Evolutionary conservation across 2,888 invertebrate genomes (phyloP).

Genomic region (Lacanobia oleracea): DNA sequence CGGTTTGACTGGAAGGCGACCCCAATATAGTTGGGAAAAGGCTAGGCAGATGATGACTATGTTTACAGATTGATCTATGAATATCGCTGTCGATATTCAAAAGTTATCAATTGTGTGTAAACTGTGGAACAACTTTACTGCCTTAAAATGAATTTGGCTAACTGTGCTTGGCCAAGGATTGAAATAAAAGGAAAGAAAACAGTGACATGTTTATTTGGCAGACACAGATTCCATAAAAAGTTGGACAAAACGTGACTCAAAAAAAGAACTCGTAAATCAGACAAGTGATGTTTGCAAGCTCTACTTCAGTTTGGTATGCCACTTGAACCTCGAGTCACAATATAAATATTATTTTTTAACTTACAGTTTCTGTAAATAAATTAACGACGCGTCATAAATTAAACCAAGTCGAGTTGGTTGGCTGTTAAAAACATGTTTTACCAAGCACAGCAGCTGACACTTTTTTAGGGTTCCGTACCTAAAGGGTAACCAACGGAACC

Average conservation of each 20-base stretch:
- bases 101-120: no score
- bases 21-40: no score
- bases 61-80: no score
- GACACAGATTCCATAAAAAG: background rate
- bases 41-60: no score
- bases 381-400: background rate
- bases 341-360: no score
- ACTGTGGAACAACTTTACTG: background rate
- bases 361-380: background rate
- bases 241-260: slow-evolving; percentile 6
- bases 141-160: background rate
- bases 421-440: background rate
- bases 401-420: background rate
- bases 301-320: slow-evolving; percentile 1
- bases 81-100: no score
- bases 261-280: background rate
- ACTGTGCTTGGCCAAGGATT: background rate
- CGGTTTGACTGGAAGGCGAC: no score
- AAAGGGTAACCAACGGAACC: no score
- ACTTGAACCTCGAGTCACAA: background rate
- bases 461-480: no score
- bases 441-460: background rate
- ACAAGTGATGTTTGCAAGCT: slow-evolving; percentile 4
- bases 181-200: no score
- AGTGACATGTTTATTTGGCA: no score